Base-by-base conservation (phyloP, 2,113 vertebrate genomes). In the Physeter macrocephalus region DNA sequence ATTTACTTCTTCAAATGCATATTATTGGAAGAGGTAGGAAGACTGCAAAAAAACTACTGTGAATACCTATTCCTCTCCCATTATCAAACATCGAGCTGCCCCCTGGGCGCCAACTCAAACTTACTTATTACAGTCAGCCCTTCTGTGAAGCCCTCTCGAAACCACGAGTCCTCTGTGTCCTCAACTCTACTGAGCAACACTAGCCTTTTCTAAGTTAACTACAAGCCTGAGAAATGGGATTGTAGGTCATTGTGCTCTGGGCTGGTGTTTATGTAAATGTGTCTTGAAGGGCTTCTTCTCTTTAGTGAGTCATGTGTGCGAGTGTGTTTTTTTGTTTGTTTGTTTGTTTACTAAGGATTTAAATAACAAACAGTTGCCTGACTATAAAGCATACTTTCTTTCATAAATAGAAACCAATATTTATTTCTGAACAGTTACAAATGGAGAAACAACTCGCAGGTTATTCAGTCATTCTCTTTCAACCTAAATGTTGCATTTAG, bases 401-500 rank as follows among this genome's bases (percentile, higher is more conserved):
- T 90, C 69, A 31, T 71, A 82, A 90, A 43, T 36, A 96, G 39
- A 95, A 90, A 90, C 64, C 71, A 85, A 8, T 96, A 81, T 31
- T 81, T 96, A 8, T 4, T 96, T 98, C 90, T 95, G 77, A 90
- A 61, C 95, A 96, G 66, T 87, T 97, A 1, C 75, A 71, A 96
- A 61, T 87, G 31, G 27, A 78, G 46, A 77, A 88, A 77, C 86
- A 91, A 92, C 90, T 77, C 74, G 15, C 87, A 90, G 62, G 92
- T 59, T 62, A 85, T 54, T 84, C 94, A 90, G 62, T 96, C 15
- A 86, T 75, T 90, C 18, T 94, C 11, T 96, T 96, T 92, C 20
- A 36, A 82, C 39, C 27, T 90, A 69, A 94, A 64, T 66, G 54
- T 96, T 95, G 39, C 34, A 0, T 97, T 97, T 98, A 99, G 99